phyloP scores from a whole-genome alignment of 1,140 invertebrate genomes.

The Drosophila oshimai region DNA sequence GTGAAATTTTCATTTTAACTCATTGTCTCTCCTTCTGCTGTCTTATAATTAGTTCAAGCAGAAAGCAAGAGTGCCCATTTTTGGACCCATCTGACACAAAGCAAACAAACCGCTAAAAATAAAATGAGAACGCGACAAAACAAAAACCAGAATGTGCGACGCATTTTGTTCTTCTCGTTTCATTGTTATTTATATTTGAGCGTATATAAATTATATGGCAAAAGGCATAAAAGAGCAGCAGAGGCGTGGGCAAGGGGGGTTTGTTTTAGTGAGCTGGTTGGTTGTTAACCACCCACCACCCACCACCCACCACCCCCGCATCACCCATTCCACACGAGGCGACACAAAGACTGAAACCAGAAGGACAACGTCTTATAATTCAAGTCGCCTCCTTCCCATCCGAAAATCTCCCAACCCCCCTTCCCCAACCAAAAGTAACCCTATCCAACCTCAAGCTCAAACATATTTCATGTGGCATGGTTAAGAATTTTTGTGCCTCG shows the following conservation, averaged over 20 bases:
- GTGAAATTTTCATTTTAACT: background rate
- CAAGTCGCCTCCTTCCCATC: constrained; percentile 1
- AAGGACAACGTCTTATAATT: constrained; percentile 61
- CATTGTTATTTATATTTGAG: constrained; percentile 58
- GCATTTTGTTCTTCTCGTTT: constrained; percentile 38
- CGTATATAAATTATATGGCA: constrained; percentile 61
- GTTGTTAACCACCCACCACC: constrained; percentile 7
- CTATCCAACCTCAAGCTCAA: constrained; percentile 29
- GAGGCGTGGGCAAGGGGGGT: background rate
- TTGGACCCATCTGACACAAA: constrained; percentile 8
- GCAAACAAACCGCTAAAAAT: constrained; percentile 26
- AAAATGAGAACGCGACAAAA: constrained; percentile 24
- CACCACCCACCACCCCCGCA: no score
- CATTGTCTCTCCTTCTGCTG: background rate
- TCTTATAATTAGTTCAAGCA: constrained; percentile 1
- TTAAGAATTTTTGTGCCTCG: constrained; percentile 74
- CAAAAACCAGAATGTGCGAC: constrained; percentile 37
- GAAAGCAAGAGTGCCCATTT: background rate
- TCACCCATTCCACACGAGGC: constrained; percentile 1
- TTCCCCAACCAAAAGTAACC: background rate
- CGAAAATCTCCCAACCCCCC: background rate
- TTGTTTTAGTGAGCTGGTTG: constrained; percentile 28
- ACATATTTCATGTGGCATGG: constrained; percentile 73
- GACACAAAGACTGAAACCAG: constrained; percentile 33
- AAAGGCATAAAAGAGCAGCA: constrained; percentile 59